Base-by-base conservation (phyloP, 2,797 vertebrate genomes). In the Paratrypauchen microcephalus region DNA sequence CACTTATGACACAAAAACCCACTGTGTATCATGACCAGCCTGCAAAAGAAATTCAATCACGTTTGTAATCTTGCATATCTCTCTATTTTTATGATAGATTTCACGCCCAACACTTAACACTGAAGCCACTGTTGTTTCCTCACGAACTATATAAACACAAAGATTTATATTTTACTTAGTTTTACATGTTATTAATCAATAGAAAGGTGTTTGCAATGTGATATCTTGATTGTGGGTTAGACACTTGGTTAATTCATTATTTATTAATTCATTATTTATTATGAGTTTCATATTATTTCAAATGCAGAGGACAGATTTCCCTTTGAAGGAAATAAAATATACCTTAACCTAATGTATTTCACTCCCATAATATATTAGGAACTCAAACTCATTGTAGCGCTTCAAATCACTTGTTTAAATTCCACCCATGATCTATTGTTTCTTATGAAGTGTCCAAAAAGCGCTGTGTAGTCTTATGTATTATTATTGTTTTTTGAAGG, bases 1-100 rank as follows among this genome's bases (percentile, higher is more conserved):
- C 50, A 60, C 39, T 54, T 16, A 4, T 62, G 71, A 73, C 72
- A 70, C 56, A 60, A 54, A 69, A 66, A 66, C 57, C 68, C 64
- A 11, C 39, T 24, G 30, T 52, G 65, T 26, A 65, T 19, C 45
- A 11, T 16, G 63, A 60, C 19, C 36, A 59, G 62, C 59, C 36
- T 57, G 60, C 65, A 39, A 54, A 58, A 55, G 12, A 55, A 66
- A 72, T 57, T 65, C 41, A 54, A 73, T 7, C 61, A 69, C 41
- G 58, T 72, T 73, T 70, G 57, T 7, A 52, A 47, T 67, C 30
- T 75, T 52, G 47, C 36, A 7, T 62, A 52, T 69, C 21, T 55
- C 30, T 45, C 68, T 72, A 57, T 69, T 72, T 62, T 59, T 36
- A 52, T 52, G 45, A 21, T 47, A 65, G 13, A 65, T 65, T 8